Conservation (phyloP, 2,797 vertebrate genomes). For the Peromyscus melanophrys region DNA sequence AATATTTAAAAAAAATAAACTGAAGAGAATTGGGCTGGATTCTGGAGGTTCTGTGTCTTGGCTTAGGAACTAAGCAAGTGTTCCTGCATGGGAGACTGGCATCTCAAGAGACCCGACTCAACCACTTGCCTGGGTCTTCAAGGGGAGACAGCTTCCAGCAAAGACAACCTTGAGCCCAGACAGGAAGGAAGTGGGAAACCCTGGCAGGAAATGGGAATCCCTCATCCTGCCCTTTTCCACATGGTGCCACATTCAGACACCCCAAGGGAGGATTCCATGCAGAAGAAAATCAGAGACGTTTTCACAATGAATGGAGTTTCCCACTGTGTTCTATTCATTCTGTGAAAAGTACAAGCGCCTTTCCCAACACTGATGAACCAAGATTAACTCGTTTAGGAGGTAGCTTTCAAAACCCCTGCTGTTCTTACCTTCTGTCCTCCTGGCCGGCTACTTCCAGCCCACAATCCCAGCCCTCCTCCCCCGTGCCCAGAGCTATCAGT, state of each 20-base stretch:
- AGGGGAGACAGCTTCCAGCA: neutral
- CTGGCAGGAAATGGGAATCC: neutral
- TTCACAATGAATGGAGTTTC: slow-evolving; percentile 66
- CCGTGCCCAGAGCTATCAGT: neutral
- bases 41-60: slow-evolving; percentile 10
- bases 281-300: slow-evolving; percentile 65
- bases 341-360: slow-evolving; percentile 57
- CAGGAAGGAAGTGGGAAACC: slow-evolving; percentile 33
- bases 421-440: slow-evolving; percentile 47
- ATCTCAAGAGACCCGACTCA: neutral
- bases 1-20: neutral
- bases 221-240: neutral
- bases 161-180: neutral
- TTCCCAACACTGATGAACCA: slow-evolving; percentile 71
- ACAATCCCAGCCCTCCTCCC: neutral
- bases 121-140: neutral
- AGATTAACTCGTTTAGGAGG: slow-evolving; percentile 69
- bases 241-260: neutral
- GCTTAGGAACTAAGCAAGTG: neutral
- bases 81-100: neutral
- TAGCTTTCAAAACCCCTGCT: slow-evolving; percentile 63
- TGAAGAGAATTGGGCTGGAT: neutral
- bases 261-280: neutral
- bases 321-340: slow-evolving; percentile 46
- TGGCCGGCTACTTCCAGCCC: slow-evolving; percentile 2